These are phyloP conservation scores for Biston betularia DNA, from an alignment of 2,888 invertebrate species.

Conservation along the genomic window DNA sequence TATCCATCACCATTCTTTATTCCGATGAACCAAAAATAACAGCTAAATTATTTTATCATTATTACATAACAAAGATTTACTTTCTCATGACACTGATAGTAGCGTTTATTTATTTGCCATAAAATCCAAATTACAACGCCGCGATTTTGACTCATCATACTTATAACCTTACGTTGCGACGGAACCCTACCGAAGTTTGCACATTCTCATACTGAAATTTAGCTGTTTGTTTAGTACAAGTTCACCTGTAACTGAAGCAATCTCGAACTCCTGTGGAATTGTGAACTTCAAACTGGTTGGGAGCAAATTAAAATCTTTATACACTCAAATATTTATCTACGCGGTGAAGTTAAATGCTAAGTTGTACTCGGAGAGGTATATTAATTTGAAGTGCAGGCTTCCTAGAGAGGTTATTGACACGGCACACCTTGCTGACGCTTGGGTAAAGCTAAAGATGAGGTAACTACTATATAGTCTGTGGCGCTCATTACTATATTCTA, in stretches of 20 bases:
- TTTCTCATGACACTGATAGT: too few relatives aligned
- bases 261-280: conserved; percentile 13
- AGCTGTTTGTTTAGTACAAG: conserved; percentile 21
- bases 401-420: conserved; percentile 73
- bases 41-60: too few relatives aligned
- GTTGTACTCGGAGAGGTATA: conserved; percentile 58
- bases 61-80: too few relatives aligned
- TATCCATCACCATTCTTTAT: too few relatives aligned
- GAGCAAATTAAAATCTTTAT: conserved; percentile 22
- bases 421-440: conserved; percentile 69
- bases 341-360: conserved; percentile 31
- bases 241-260: conserved; percentile 25
- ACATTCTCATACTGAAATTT: conserved; percentile 19
- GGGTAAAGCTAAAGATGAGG: conserved; percentile 24
- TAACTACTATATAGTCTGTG: conserved; percentile 15
- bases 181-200: conserved; percentile 2
- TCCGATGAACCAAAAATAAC: too few relatives aligned
- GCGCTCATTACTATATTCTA: background rate
- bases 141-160: too few relatives aligned
- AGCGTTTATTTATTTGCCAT: background rate
- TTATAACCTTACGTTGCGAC: background rate
- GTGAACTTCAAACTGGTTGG: conserved; percentile 7
- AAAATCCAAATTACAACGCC: too few relatives aligned
- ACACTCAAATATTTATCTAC: conserved; percentile 13
- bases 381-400: conserved; percentile 75